A percentile compares a stretch with the other conserved stretches of the same genome.
Conservation (phyloP, 2,888 invertebrate genomes). For the Cryptosula pallasiana region DNA sequence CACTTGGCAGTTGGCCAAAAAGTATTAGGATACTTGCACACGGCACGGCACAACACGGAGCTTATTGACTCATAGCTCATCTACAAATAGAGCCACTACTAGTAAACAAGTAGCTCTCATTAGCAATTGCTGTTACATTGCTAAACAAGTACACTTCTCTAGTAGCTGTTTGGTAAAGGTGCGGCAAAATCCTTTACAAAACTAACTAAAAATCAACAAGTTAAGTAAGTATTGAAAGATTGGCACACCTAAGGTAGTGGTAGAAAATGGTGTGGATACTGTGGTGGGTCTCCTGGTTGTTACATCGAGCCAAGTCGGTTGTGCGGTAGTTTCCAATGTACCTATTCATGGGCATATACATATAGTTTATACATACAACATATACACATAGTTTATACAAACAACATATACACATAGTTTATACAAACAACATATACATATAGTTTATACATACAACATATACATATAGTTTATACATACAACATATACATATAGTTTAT, state of each 20-base stretch:
- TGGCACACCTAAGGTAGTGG: slow-evolving; percentile 5
- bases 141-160: no score
- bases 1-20: no score
- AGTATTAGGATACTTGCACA: no score
- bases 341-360: background rate
- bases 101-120: no score
- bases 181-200: no score
- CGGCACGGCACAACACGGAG: no score
- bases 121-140: no score
- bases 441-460: background rate
- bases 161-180: no score
- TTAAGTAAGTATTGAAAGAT: no score
- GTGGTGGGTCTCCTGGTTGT: background rate
- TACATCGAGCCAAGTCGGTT: slow-evolving; percentile 15
- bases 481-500: background rate
- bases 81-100: no score
- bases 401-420: background rate
- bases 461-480: background rate
- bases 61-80: no score
- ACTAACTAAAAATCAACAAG: no score
- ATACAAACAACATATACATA: background rate
- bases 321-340: background rate
- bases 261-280: background rate
- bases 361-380: background rate
- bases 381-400: background rate